phyloP scores from a whole-genome alignment of 2,113 vertebrate genomes.

The Notothenia rossii region DNA sequence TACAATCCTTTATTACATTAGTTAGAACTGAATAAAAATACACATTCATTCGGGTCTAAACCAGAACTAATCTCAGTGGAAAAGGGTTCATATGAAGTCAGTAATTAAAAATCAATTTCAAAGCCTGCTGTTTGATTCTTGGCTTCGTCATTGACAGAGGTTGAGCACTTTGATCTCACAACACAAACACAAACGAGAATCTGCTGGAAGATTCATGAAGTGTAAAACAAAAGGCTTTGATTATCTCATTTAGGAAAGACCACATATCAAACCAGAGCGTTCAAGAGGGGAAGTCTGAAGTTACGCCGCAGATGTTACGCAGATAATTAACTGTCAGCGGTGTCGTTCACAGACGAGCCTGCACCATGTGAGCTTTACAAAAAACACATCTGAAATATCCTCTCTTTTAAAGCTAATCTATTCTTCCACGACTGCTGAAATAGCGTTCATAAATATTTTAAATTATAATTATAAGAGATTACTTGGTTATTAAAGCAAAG shows the following conservation, averaged over 20 bases:
- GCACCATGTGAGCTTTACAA: neutral
- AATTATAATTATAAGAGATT: slow-evolving; percentile 65
- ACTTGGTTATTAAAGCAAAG: slow-evolving; percentile 59
- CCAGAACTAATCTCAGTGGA: too few species aligned
- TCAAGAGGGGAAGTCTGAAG: slow-evolving; percentile 4
- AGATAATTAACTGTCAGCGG: neutral
- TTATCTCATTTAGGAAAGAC: slow-evolving; percentile 13
- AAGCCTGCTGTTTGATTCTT: slow-evolving; percentile 18
- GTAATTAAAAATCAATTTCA: slow-evolving; percentile 42
- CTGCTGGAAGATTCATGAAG: slow-evolving; percentile 44
- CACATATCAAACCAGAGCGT: slow-evolving; percentile 4
- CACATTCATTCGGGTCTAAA: too few species aligned
- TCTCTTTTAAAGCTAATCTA: slow-evolving; percentile 40
- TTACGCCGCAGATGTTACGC: neutral
- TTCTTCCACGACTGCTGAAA: slow-evolving; percentile 58
- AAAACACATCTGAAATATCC: slow-evolving; percentile 30
- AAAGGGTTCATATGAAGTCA: neutral
- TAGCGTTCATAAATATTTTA: slow-evolving; percentile 74
- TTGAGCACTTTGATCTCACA: slow-evolving; percentile 48
- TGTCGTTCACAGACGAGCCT: neutral
- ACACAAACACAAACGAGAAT: slow-evolving; percentile 19
- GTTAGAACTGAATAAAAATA: too few species aligned
- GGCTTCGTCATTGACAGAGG: slow-evolving; percentile 16
- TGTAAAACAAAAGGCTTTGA: slow-evolving; percentile 45
- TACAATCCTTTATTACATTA: too few species aligned